A percentile compares a stretch with the other conserved stretches of the same genome.
phyloP scores from a whole-genome alignment of 2,888 invertebrate genomes.

The Cheilosia impressa region DNA sequence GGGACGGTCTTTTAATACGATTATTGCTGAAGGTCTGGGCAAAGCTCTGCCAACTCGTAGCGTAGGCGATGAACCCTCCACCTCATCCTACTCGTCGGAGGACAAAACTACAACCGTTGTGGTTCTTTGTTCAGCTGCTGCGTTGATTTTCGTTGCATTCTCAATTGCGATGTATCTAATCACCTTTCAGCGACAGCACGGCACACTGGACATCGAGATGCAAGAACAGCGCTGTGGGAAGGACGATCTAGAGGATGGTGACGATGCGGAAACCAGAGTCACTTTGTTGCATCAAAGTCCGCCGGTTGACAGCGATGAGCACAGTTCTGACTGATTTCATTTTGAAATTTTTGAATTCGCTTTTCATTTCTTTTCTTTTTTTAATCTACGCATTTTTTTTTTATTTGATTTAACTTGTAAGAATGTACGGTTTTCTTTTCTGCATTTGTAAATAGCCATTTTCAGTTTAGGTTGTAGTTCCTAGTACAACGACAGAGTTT shows the following conservation, averaged over 20 bases:
- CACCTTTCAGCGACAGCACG: conserved; percentile 81
- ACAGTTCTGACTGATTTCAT: conserved; percentile 57
- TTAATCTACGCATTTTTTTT: conserved; percentile 9
- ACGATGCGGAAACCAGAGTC: conserved; percentile 79
- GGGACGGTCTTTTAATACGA: conserved; percentile 79
- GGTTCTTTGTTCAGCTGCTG: conserved; percentile 79
- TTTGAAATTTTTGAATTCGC: conserved; percentile 29
- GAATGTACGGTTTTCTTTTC: conserved; percentile 26
- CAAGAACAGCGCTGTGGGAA: conserved; percentile 81
- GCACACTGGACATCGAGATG: conserved; percentile 82
- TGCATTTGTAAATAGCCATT: conserved; percentile 63
- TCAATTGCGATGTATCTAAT: conserved; percentile 80
- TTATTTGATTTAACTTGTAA: conserved; percentile 22
- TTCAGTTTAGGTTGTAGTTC: conserved; percentile 52
- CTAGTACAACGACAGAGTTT: conserved; percentile 37
- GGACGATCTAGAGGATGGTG: conserved; percentile 80
- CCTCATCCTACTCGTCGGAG: conserved; percentile 76
- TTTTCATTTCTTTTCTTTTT: conserved; percentile 11
- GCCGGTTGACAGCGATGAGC: conserved; percentile 56
- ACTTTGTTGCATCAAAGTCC: conserved; percentile 76
- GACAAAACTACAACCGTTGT: conserved; percentile 77
- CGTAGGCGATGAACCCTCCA: conserved; percentile 52
- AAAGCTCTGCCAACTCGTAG: conserved; percentile 76
- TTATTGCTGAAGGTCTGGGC: conserved; percentile 78
- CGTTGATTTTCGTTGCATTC: conserved; percentile 79